Percentiles rank a stretch among this genome's conserved stretches.
Evolutionary conservation across 2,888 invertebrate genomes (phyloP).

Genomic region (Petrolisthes cinctipes): DNA sequence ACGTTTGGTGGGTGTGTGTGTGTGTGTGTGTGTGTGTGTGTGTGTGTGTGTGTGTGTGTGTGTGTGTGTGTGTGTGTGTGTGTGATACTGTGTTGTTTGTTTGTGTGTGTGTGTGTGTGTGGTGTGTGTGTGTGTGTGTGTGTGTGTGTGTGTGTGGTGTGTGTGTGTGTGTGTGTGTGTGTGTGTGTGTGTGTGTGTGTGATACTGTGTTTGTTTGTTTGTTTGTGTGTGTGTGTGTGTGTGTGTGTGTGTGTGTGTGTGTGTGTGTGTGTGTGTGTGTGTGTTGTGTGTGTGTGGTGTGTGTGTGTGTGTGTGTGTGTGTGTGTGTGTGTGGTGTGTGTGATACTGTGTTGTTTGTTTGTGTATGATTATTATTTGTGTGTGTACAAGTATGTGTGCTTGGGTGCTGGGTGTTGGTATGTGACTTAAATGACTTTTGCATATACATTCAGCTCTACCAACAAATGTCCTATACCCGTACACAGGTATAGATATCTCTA

Average conservation of each 20-base stretch:
- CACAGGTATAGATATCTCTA: background rate
- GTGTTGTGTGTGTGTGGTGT: background rate
- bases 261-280: background rate
- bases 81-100: too few species aligned
- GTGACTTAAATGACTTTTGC: too few species aligned
- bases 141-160: background rate
- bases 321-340: background rate
- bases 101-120: background rate
- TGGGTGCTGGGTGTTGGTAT: too few species aligned
- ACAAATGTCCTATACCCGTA: background rate
- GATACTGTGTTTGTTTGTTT: background rate
- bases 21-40: slow-evolving; percentile 11
- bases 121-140: background rate
- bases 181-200: background rate
- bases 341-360: too few species aligned
- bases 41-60: background rate
- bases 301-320: background rate
- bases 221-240: background rate
- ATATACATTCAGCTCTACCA: background rate
- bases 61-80: background rate
- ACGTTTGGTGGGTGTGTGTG: background rate
- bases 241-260: background rate
- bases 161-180: background rate
- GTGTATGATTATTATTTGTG: too few species aligned
- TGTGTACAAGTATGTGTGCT: too few species aligned